These are phyloP conservation scores for Bradypodion pumilum DNA, from an alignment of 2,797 vertebrate genomes.

Conservation along the genomic window DNA sequence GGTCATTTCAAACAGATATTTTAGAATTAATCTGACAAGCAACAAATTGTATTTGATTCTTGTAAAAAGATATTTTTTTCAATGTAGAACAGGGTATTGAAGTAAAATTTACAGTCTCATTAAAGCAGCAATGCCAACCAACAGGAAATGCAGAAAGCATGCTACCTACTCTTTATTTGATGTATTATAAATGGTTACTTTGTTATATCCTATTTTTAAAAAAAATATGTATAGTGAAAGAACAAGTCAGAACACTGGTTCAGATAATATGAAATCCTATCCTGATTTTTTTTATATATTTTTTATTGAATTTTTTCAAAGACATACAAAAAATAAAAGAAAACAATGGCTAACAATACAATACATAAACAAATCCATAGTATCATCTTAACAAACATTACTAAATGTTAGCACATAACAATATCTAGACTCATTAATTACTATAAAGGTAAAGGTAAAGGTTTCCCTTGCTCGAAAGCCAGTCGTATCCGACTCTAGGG, in stretches of 20 bases:
- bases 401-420: no score
- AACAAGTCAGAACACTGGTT: conserved; percentile 36
- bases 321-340: no score
- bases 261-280: conserved; percentile 5
- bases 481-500: no score
- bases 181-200: conserved; percentile 41
- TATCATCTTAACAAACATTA: no score
- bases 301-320: no score
- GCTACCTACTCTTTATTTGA: conserved; percentile 57
- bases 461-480: no score
- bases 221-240: conserved; percentile 14
- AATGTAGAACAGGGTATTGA: conserved; percentile 20
- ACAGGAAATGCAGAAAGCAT: conserved; percentile 43
- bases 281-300: conserved; percentile 39
- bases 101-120: conserved; percentile 37
- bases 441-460: no score
- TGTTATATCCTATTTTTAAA: conserved; percentile 42
- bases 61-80: conserved; percentile 1
- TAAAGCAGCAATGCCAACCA: conserved; percentile 43
- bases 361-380: no score
- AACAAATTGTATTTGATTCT: background rate
- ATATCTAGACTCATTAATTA: no score
- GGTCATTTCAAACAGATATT: background rate
- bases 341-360: no score
- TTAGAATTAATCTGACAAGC: conserved; percentile 15